Base-by-base conservation (phyloP, 2,888 invertebrate genomes). In the Hanleya hanleyi region DNA sequence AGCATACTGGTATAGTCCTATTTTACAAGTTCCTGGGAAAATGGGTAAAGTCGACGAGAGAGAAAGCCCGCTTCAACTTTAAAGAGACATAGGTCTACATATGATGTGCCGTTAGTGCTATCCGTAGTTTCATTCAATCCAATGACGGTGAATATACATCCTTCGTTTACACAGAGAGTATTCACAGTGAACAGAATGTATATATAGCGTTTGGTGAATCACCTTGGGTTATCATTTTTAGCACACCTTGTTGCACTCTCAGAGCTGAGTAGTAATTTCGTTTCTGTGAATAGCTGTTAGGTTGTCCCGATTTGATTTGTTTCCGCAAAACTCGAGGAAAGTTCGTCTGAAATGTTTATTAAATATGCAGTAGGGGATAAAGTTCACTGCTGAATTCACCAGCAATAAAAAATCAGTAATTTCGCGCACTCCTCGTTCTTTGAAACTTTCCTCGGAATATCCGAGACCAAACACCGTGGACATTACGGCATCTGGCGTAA, bases 401-500 rank as follows among this genome's bases (percentile, higher is more conserved):
- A 69, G 76, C 26, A 85, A 71, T 9, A 85, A 70, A 61, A 76
- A 71, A 71, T 85, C 85, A 1, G 84, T 83, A 36, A 85, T 79
- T 70, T 85, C 85, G 0, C 85, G 76, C 6, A 86, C 74, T 32
- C 81, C 84, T 41, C 74, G 75, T 26, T 83, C 79, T 22, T 79
- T 71, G 62, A 74, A 78, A 57, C 77, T 74, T 41, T 78, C 74
- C 57, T 86, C 86, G 37, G 69, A 73, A 71, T 86, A 86, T 18
- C 86, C 86, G 29, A 79, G 75, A 47, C 79, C 79, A 66, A 83
- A 81, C 69, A 83, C 75, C 15, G 79, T 77, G 4, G 84, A 84
- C 78, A 86, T 74, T 67, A 85, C 73, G 51, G 84, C 83, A 64
- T 86, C 86, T 0, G 86, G 86, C 26, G 79, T 80, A 64, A 83